These are phyloP conservation scores for Eubucco bourcierii DNA, from an alignment of 2,113 vertebrate genomes.

Conservation along the genomic window DNA sequence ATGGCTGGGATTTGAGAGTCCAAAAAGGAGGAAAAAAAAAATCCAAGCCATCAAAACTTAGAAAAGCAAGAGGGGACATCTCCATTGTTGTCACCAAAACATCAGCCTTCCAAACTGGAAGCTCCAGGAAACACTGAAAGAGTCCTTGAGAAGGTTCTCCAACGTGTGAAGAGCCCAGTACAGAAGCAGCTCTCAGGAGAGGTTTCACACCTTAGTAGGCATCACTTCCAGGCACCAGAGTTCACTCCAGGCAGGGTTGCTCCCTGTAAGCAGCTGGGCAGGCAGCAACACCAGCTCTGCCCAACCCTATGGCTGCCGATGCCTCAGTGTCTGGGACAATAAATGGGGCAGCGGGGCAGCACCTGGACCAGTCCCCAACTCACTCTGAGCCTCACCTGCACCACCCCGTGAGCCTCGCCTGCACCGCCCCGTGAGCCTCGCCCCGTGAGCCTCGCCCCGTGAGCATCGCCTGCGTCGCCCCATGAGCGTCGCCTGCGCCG, in stretches of 20 bases:
- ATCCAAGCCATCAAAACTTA: not conserved
- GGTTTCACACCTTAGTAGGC: not conserved
- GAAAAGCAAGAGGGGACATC: not conserved
- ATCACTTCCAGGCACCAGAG: rapidly evolving
- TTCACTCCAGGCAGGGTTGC: not conserved
- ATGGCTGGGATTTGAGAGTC: not conserved
- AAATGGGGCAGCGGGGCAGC: rapidly evolving
- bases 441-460: too few relatives aligned
- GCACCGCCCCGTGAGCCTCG: too few relatives aligned
- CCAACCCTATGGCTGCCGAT: not conserved
- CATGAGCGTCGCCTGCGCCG: not conserved
- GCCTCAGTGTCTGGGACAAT: rapidly evolving
- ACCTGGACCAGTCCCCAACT: not conserved
- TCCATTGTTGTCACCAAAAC: not conserved
- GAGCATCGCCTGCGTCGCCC: not conserved
- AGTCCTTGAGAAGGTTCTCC: not conserved
- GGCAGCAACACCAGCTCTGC: not conserved
- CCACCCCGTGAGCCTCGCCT: not conserved
- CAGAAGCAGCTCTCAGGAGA: not conserved
- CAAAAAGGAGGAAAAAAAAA: not conserved
- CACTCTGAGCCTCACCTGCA: not conserved
- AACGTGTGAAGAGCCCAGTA: not conserved
- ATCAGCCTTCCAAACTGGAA: not conserved
- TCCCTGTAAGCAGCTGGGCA: rapidly evolving
- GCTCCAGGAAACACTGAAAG: not conserved